Evolutionary conservation across 1,140 invertebrate genomes (phyloP).

Genomic region (Bombus sibiricus): DNA sequence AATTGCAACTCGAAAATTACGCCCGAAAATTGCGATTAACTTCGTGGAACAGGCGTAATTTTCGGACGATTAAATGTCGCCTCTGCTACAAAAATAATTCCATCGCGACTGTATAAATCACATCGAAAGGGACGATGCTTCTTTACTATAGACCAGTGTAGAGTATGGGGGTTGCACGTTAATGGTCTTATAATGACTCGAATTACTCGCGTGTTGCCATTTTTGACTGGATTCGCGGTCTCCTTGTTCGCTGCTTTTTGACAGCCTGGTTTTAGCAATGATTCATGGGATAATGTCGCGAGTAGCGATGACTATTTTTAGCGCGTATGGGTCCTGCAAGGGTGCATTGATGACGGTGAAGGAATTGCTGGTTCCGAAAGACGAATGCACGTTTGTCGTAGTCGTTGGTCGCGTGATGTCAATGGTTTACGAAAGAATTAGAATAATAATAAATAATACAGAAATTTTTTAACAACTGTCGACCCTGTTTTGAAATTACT

Average conservation of each 20-base stretch:
- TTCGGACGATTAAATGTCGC: not conserved
- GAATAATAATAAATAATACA: not conserved
- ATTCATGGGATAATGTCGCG: not conserved
- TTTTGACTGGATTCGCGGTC: conserved; percentile 25
- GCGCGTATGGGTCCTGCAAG: not conserved
- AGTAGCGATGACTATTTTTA: not conserved
- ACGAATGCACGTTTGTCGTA: not conserved
- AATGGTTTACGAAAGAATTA: not conserved
- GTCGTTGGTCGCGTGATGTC: not conserved
- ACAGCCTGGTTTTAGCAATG: not conserved
- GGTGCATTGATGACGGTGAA: not conserved
- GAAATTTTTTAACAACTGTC: not conserved
- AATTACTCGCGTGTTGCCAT: conserved; percentile 46
- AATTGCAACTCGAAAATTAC: not conserved
- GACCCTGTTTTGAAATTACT: too few species aligned
- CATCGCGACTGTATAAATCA: not conserved
- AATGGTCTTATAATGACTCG: conserved; percentile 68
- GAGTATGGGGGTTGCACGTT: conserved; percentile 10
- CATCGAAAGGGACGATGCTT: not conserved
- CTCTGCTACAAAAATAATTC: not conserved
- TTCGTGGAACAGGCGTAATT: conserved; percentile 1
- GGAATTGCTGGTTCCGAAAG: not conserved
- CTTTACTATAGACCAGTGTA: too few species aligned
- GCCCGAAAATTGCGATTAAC: not conserved
- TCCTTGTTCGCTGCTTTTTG: not conserved